Percentiles rank a stretch among this genome's conserved stretches.
These are phyloP conservation scores for Ephestia elutella DNA, from an alignment of 1,140 invertebrate genomes.

Conservation along the genomic window DNA sequence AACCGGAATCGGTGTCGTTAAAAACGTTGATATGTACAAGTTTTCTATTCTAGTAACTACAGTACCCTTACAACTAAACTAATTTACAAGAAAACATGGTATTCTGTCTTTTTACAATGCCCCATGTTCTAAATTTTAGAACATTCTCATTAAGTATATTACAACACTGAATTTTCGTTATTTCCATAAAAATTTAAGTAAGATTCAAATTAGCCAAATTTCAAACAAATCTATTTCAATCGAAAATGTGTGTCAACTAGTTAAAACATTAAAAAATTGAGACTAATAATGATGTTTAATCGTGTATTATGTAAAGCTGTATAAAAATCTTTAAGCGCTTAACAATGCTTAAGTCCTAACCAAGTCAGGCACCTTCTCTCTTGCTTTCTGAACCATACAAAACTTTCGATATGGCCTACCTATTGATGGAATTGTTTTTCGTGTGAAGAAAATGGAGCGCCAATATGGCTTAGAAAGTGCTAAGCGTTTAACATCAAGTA, in stretches of 20 bases:
- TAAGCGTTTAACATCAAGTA: too few species aligned
- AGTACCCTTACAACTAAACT: slow-evolving; percentile 40
- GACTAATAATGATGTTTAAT: too few species aligned
- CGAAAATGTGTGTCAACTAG: background rate
- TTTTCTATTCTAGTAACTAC: slow-evolving; percentile 30
- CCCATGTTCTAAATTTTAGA: slow-evolving; percentile 63
- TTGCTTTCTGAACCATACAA: background rate
- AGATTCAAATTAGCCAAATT: slow-evolving; percentile 12
- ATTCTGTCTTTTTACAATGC: slow-evolving; percentile 55
- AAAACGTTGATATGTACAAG: slow-evolving; percentile 68
- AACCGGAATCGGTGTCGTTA: slow-evolving; percentile 34
- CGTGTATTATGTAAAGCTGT: too few species aligned
- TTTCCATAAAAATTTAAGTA: slow-evolving; percentile 45
- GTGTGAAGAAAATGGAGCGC: too few species aligned
- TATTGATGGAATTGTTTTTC: too few species aligned
- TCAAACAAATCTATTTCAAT: too few species aligned
- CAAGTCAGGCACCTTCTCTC: slow-evolving; percentile 7
- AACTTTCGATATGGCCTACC: background rate
- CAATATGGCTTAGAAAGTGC: too few species aligned
- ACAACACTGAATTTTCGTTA: slow-evolving; percentile 29
- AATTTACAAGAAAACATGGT: slow-evolving; percentile 40
- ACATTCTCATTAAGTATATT: slow-evolving; percentile 36
- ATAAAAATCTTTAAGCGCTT: too few species aligned
- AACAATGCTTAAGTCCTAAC: slow-evolving; percentile 4
- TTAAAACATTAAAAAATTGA: too few species aligned